Percentiles rank a stretch among this genome's conserved stretches.
Evolutionary conservation across 1,140 invertebrate species (phyloP).

Genomic region (Nebria ingens): DNA sequence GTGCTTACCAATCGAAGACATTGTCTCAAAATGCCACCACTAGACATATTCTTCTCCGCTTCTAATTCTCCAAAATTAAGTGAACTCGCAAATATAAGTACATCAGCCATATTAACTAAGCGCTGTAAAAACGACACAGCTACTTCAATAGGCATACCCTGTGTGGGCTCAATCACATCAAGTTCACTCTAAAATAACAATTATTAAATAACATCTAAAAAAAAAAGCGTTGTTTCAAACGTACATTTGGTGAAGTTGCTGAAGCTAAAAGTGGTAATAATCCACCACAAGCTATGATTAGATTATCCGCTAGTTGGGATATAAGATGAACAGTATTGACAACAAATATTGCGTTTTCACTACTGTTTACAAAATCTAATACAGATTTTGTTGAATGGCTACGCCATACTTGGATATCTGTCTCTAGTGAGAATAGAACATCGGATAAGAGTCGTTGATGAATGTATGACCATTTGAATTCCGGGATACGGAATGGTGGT

Average conservation of each 20-base stretch:
- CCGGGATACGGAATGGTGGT: conserved; percentile 96
- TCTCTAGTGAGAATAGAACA: conserved; percentile 93
- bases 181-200: conserved; percentile 74
- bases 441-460: conserved; percentile 95
- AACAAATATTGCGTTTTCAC: conserved; percentile 97
- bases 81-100: conserved; percentile 94
- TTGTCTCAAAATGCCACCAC: conserved; percentile 93
- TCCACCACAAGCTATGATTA: conserved; percentile 98
- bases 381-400: conserved; percentile 95
- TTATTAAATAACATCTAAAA: not conserved
- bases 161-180: conserved; percentile 95
- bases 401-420: conserved; percentile 82
- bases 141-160: conserved; percentile 96
- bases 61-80: conserved; percentile 96
- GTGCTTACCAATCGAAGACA: conserved; percentile 87
- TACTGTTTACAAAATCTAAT: conserved; percentile 95
- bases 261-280: conserved; percentile 91
- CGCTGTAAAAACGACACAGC: conserved; percentile 94
- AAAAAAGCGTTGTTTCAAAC: conserved; percentile 27
- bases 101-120: conserved; percentile 96
- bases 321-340: conserved; percentile 99
- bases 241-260: conserved; percentile 96
- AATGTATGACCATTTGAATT: conserved; percentile 99
- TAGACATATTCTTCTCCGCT: conserved; percentile 99
- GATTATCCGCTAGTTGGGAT: conserved; percentile 95